Conservation (phyloP, 2,888 invertebrate genomes). For the Agriopis marginaria region DNA sequence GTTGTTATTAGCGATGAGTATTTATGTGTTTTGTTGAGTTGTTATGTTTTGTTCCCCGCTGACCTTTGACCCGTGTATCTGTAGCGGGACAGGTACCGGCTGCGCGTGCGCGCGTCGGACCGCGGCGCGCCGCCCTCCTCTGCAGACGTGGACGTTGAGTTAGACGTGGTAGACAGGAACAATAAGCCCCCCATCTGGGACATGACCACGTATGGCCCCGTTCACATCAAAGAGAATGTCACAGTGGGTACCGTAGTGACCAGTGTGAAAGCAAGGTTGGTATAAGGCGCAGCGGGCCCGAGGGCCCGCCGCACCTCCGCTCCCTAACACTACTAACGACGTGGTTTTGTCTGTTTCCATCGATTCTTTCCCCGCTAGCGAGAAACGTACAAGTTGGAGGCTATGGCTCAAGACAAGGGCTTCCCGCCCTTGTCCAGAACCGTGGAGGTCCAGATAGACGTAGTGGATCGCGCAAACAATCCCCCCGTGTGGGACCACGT, state of each 20-base stretch:
- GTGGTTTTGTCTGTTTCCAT: slow-evolving; percentile 89
- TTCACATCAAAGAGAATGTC: slow-evolving; percentile 99
- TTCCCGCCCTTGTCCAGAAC: slow-evolving; percentile 97
- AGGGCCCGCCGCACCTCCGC: slow-evolving; percentile 82
- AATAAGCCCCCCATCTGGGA: slow-evolving; percentile 99
- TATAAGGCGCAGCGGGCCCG: slow-evolving; percentile 88
- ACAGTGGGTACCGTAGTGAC: slow-evolving; percentile 99
- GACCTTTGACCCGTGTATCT: slow-evolving; percentile 91
- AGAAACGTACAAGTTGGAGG: slow-evolving; percentile 99
- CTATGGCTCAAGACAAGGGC: slow-evolving; percentile 99
- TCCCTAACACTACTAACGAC: slow-evolving; percentile 89
- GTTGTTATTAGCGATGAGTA: slow-evolving; percentile 79
- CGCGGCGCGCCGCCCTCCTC: slow-evolving; percentile 96
- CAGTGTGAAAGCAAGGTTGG: slow-evolving; percentile 99
- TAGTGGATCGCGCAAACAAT: slow-evolving; percentile 99
- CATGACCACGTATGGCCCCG: slow-evolving; percentile 97
- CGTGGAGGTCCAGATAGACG: slow-evolving; percentile 99
- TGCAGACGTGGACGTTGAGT: slow-evolving; percentile 98
- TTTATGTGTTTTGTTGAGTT: slow-evolving; percentile 80
- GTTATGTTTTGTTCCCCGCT: slow-evolving; percentile 88
- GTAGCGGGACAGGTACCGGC: slow-evolving; percentile 98
- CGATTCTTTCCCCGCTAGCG: slow-evolving; percentile 91
- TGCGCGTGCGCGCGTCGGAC: slow-evolving; percentile 98
- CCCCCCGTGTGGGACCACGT: slow-evolving; percentile 98
- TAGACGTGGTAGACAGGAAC: slow-evolving; percentile 99